These are phyloP conservation scores for Aleiodes alternator DNA, from an alignment of 2,888 invertebrate species.

Conservation along the genomic window DNA sequence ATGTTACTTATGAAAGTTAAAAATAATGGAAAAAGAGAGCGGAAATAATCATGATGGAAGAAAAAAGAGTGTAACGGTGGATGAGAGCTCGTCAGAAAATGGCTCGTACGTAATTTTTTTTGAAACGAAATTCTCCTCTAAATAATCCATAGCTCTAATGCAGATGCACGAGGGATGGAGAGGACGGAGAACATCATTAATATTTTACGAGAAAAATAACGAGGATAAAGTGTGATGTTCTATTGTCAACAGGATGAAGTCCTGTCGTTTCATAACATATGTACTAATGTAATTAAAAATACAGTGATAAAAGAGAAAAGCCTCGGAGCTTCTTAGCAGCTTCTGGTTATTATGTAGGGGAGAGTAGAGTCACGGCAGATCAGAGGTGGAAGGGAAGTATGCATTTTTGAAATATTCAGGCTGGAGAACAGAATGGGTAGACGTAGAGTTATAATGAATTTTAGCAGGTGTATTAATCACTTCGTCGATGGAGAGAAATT, in stretches of 20 bases:
- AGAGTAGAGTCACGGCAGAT: too few species aligned
- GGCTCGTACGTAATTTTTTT: conserved; percentile 39
- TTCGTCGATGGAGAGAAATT: too few species aligned
- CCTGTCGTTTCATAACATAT: conserved; percentile 36
- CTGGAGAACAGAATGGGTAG: too few species aligned
- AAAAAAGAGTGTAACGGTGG: not conserved
- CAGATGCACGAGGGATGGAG: not conserved
- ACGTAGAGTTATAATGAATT: too few species aligned
- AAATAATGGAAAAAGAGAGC: not conserved
- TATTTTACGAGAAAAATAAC: conserved; percentile 49
- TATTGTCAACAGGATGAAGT: conserved; percentile 28
- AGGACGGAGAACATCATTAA: conserved; percentile 30
- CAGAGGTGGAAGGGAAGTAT: too few species aligned
- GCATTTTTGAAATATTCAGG: too few species aligned
- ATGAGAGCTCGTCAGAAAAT: conserved; percentile 34
- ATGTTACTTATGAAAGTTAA: conserved; percentile 6
- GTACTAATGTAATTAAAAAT: conserved; percentile 46
- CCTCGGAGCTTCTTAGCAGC: too few species aligned
- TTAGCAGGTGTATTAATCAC: too few species aligned
- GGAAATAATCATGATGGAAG: not conserved
- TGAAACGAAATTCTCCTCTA: conserved; percentile 38
- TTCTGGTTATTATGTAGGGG: too few species aligned
- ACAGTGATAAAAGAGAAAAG: not conserved
- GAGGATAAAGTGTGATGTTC: conserved; percentile 30
- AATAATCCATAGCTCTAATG: conserved; percentile 33